A percentile compares a stretch with the other conserved stretches of the same genome.
These are phyloP conservation scores for Drosophila pallidifrons DNA, from an alignment of 1,140 invertebrate species.

Conservation along the genomic window DNA sequence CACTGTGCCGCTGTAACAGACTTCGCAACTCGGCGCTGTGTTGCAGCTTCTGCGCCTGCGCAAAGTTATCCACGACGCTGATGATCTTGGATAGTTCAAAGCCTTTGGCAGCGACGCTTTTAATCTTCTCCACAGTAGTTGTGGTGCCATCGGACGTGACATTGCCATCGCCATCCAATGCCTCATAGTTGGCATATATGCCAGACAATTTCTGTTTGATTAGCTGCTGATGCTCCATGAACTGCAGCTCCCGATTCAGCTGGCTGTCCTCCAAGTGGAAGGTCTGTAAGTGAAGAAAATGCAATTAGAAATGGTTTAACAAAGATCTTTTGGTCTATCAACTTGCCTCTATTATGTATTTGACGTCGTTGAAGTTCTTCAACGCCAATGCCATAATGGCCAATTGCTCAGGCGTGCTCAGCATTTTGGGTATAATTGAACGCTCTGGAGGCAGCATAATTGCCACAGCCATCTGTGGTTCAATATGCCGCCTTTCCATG, in stretches of 20 bases:
- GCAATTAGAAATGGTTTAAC: not conserved
- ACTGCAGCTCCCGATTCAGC: constrained; percentile 84
- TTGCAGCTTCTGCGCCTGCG: constrained; percentile 72
- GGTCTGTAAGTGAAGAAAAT: constrained; percentile 70
- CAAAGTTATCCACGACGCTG: constrained; percentile 83
- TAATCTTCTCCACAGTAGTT: constrained; percentile 78
- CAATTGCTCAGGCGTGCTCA: constrained; percentile 73
- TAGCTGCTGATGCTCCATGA: constrained; percentile 84
- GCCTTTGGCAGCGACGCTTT: constrained; percentile 70
- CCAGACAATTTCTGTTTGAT: constrained; percentile 77
- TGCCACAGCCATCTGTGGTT: not conserved
- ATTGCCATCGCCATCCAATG: constrained; percentile 48
- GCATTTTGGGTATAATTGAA: constrained; percentile 78
- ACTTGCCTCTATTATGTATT: constrained; percentile 79
- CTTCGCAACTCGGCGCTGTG: constrained; percentile 56
- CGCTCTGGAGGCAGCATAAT: constrained; percentile 31
- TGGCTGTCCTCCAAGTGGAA: constrained; percentile 84
- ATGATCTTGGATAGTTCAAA: constrained; percentile 75
- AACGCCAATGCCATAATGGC: constrained; percentile 77
- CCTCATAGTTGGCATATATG: constrained; percentile 72
- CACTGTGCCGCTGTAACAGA: constrained; percentile 55
- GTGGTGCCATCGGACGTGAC: constrained; percentile 46
- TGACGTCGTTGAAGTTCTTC: constrained; percentile 79
- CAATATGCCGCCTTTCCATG: constrained; percentile 3
- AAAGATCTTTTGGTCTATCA: not conserved